Evolutionary conservation across 2,797 vertebrate genomes (phyloP), one percentile per base, ranked within the genome.

Genomic region (Muraenolepis orangiensis): DNA sequence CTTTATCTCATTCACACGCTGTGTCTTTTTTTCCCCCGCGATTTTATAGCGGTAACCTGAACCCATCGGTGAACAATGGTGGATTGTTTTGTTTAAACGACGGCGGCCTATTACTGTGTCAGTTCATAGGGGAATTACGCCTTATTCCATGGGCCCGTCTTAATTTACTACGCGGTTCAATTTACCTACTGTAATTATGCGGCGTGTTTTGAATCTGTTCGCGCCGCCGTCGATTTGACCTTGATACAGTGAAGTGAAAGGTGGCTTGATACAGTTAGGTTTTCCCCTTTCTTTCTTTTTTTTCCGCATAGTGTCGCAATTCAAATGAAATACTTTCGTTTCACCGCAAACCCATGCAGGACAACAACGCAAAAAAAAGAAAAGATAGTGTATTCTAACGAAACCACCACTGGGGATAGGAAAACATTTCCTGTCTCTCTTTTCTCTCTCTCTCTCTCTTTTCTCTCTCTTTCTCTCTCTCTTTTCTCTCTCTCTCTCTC

Each of bases 351-450:
- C 71, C 72, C 79, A 73, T 72, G 77, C 38, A 82, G 72, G 78
- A 83, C 74, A 76, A 81, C 82, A 78, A 40, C 73, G 66, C 32
- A 78, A 72, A 69, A 78, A 82, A 77, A 78, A 76, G 57, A 67
- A 80, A 82, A 73, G 57, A 78, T 81, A 86, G 74, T 70, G 51
- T 81, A 87, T 67, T 61, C 74, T 85, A 83, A 76, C 5, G 70
- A 77, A 85, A 82, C 90, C 88, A 91, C 90, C 88, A 91, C 83
- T 6, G 20, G 20, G 20, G 14, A 46, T 18, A 18, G 90, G 85
- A 88, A 89, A n/a, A 82, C 71, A 90, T 92, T 91, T 92, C 90
- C 91, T 90, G 83, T 85, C 88, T 86, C 83, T 77, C 61, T n/a
- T n/a, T n/a, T 82, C 86, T 81, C 78, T 88, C 90, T 87, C 87